phyloP scores from a whole-genome alignment of 2,888 invertebrate species.

The Protophormia terraenovae region DNA sequence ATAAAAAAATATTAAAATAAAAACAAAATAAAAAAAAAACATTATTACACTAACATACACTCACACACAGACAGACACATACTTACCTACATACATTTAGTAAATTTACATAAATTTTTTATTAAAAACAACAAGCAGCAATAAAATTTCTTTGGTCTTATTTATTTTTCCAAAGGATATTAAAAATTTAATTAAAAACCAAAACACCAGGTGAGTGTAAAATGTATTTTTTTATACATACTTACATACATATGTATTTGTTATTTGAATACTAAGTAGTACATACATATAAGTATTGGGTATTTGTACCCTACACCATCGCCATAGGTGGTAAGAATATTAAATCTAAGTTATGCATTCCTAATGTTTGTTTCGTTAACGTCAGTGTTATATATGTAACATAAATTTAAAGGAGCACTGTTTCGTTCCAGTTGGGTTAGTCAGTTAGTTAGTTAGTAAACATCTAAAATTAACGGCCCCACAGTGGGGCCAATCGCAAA shows the following conservation, averaged over 20 bases:
- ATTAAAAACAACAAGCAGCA: background rate
- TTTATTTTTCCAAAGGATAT: constrained; percentile 25
- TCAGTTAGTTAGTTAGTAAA: too few species aligned
- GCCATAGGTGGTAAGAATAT: too few species aligned
- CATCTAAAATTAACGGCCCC: too few species aligned
- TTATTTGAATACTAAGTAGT: too few species aligned
- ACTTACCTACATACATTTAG: background rate
- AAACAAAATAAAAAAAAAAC: background rate
- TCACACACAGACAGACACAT: background rate
- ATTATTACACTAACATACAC: background rate
- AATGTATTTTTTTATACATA: background rate
- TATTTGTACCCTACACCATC: too few species aligned
- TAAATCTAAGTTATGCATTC: too few species aligned
- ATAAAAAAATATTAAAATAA: background rate
- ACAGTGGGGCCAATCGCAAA: too few species aligned
- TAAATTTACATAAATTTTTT: constrained; percentile 24
- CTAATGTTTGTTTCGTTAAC: too few species aligned
- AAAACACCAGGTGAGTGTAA: constrained; percentile 36
- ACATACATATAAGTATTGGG: too few species aligned
- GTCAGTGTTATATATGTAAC: too few species aligned
- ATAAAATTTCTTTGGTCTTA: background rate
- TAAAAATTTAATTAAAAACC: constrained; percentile 28
- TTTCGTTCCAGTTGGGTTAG: too few species aligned
- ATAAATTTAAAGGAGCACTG: too few species aligned
- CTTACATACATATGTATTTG: background rate